Evolutionary conservation across 2,797 vertebrate genomes (phyloP), one percentile per base, ranked within the genome.

Genomic region (Chelidonichthys spinosus): DNA sequence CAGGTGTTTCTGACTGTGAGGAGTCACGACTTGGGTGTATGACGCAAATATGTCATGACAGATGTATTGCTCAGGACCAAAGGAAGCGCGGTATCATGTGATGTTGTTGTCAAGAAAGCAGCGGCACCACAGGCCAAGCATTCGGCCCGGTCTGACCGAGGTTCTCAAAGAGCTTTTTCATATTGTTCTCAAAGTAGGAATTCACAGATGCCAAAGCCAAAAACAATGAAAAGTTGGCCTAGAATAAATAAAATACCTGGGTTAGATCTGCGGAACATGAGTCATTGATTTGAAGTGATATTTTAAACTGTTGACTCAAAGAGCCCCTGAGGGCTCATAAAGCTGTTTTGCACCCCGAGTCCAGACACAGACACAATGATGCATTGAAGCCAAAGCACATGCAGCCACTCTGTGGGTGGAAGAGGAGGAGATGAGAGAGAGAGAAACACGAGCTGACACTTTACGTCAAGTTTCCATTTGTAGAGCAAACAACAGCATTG

Each of bases 401-500:
- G 46, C 67, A 74, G 71, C 64, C 37, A 58, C 58, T 76, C 43
- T 60, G 84, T 86, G 80, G 75, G 77, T 78, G 73, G 78, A 86
- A 83, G 77, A 67, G 52, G 17, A 74, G 70, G 25, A 78, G 70
- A 83, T 85, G 72, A 87, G 85, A 82, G 70, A 2, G 1, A 74
- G 63, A 63, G 39, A 81, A 79, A 81, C 56, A 83, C 59, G 74
- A 83, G 55, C 36, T 78, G 80, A 86, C 74, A 86, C 74, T 72
- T 74, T 7, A 78, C 64, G 74, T 69, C 77, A 84, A 77, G 47
- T 68, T 55, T 85, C 69, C 70, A 87, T 81, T 82, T 78, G 70
- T 40, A 59, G 49, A 62, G 67, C 73, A 79, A 87, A 85, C 62
- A 81, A 62, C 63, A 68, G 37, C 17, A 64, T 17, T 0, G 0